Evolutionary conservation across 2,888 invertebrate species (phyloP), one percentile per base, ranked within the genome.

Genomic region (Cantharis flavilabris): DNA sequence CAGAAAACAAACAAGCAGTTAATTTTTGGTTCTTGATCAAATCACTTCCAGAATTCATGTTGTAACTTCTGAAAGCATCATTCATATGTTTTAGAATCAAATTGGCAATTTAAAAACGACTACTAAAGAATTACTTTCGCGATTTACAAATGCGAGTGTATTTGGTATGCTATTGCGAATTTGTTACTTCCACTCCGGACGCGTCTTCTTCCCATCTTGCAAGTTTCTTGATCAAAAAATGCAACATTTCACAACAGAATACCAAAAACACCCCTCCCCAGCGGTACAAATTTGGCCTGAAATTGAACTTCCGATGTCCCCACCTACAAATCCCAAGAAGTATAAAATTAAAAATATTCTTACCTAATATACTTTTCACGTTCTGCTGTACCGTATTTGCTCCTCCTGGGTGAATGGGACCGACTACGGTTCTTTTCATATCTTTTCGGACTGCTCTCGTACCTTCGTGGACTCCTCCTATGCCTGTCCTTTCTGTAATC

Each of bases 351-450:
- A n/a, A 49, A 49, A 49, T 49, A 0, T n/a, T 20, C 33, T 49
- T 69, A 75, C 80, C 80, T 78, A 9, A 18, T 4, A 69, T 78
- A 75, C 28, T 69, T 77, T 14, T 78, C 75, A 18, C 26, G 16
- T 16, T 20, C 64, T 1, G 26, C 62, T 1, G 10, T 9, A 70
- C 20, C 62, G 28, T 70, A 64, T 49, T 76, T 71, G 2, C 10
- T 14, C 70, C 65, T 73, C 62, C 62, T 73, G 13, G 75, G 75
- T 0, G 78, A 75, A 30, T 14, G 62, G 4, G 78, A 76, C 5
- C 69, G 73, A 23, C 78, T 78, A 5, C 65, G 75, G 63, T 73
- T 28, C 33, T 49, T 70, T n/a, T 76, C 72, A 18, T 76, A 75
- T 26, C 26, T 26, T 26, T 26, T 26, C 26, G 26, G 26, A 26